Evolutionary conservation across 2,113 vertebrate species (phyloP), one percentile per base, ranked within the genome.

Genomic region (Lophochroa leadbeateri): DNA sequence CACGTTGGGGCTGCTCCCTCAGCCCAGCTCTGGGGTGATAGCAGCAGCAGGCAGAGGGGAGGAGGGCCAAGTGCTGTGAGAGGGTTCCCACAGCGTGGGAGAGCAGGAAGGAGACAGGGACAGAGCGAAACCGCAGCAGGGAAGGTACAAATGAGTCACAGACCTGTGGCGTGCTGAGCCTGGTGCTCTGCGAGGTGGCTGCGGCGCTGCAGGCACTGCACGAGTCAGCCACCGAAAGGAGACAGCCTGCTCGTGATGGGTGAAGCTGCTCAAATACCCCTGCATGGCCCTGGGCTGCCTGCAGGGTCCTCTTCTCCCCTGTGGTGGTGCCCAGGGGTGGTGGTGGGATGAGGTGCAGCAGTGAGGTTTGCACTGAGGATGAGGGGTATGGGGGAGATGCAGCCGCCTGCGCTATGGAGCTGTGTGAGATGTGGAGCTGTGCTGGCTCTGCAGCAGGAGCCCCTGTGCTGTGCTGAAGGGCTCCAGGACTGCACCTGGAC

Each of bases 81-180:
- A 1, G 67, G 20, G 39, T 18, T 18, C 27, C 65, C 46, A 39
- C 65, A 23, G 52, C 8, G 10, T 61, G 67, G 43, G 57, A 46
- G 67, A 41, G 53, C 7, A 58, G 80, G 67, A 76, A 37, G n/a
- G 25, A 6, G 28, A 29, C 86, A 49, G 1, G 0, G 86, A n/a
- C 20, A 1, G 65, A 47, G 57, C 71, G 21, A 35, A 33, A 68
- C 35, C 43, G 25, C 63, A 50, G 90, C 71, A 25, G 43, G 11
- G 84, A 85, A 86, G 68, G 84, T 58, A 60, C 87, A 53, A 69
- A 89, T 95, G 94, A 95, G 81, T 96, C 92, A 95, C 3, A 2
- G 90, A 29, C n/a, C 67, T 18, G 61, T 63, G 0, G 46, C 35
- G 6, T 3, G 47, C 63, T 10, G 49, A 88, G 71, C 35, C 2